Conservation (phyloP, 2,113 vertebrate species). For the Monopterus albus region DNA sequence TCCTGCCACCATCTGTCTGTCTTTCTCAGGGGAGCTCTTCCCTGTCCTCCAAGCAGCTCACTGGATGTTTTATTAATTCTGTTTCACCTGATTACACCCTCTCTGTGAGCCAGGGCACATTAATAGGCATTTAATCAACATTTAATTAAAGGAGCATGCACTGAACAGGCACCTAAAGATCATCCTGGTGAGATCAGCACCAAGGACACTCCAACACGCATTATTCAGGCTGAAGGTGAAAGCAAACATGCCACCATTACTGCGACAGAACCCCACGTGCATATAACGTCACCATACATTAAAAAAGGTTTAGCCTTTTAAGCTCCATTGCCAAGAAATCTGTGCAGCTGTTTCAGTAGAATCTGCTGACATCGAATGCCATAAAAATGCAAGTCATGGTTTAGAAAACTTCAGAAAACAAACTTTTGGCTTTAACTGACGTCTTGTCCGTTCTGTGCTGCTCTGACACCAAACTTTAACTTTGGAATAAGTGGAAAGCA, state of each 20-base stretch:
- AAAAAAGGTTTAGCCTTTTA: no score
- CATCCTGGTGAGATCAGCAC: constrained; percentile 48
- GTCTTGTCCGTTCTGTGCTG: no score
- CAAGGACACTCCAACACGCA: constrained; percentile 17
- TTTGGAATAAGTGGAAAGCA: no score
- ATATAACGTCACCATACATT: no score
- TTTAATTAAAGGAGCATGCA: constrained; percentile 66
- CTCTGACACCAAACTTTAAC: no score
- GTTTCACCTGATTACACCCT: constrained; percentile 81
- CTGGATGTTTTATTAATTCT: constrained; percentile 82
- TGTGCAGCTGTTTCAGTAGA: no score
- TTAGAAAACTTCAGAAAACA: no score
- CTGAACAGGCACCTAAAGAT: constrained; percentile 29
- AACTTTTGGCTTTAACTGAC: no score
- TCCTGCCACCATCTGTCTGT: constrained; percentile 77
- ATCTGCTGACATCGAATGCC: no score
- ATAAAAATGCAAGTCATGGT: no score
- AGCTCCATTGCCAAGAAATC: no score
- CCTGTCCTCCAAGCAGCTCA: constrained; percentile 51
- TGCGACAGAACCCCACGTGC: not conserved
- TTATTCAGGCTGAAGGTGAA: not conserved
- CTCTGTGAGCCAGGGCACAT: constrained; percentile 69
- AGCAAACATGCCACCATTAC: not conserved
- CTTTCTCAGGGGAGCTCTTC: constrained; percentile 67
- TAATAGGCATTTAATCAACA: constrained; percentile 84